phyloP scores from a whole-genome alignment of 2,113 vertebrate species.

The Etia nguti region DNA sequence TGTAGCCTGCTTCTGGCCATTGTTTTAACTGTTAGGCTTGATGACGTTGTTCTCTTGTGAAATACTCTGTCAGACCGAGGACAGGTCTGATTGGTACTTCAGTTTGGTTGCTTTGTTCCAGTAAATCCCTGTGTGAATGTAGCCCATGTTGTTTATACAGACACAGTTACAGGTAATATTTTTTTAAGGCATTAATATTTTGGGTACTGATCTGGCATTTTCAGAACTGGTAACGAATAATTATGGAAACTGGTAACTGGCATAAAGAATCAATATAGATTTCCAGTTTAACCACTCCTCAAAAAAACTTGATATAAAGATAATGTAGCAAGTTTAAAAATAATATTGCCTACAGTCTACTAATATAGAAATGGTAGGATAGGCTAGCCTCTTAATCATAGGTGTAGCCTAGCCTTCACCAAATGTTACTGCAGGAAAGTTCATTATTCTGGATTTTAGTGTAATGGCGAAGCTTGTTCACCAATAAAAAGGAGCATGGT shows the following conservation, averaged over 20 bases:
- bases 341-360: background rate
- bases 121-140: background rate
- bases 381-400: background rate
- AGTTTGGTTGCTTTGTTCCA: background rate
- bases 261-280: background rate
- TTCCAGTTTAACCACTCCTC: fast-evolving
- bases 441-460: background rate
- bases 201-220: background rate
- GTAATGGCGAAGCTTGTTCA: background rate
- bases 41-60: background rate
- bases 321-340: background rate
- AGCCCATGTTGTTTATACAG: fast-evolving
- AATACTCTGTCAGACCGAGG: background rate
- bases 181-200: background rate
- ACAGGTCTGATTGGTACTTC: background rate
- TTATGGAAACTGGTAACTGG: background rate
- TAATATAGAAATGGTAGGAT: background rate
- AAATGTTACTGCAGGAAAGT: background rate
- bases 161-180: fast-evolving
- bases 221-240: background rate
- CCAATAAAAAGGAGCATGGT: fast-evolving
- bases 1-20: background rate
- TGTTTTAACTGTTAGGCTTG: background rate
- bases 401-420: background rate
- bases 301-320: background rate